Evolutionary conservation across 2,113 vertebrate genomes (phyloP), one percentile per base, ranked within the genome.

Genomic region (Cardinalis cardinalis): DNA sequence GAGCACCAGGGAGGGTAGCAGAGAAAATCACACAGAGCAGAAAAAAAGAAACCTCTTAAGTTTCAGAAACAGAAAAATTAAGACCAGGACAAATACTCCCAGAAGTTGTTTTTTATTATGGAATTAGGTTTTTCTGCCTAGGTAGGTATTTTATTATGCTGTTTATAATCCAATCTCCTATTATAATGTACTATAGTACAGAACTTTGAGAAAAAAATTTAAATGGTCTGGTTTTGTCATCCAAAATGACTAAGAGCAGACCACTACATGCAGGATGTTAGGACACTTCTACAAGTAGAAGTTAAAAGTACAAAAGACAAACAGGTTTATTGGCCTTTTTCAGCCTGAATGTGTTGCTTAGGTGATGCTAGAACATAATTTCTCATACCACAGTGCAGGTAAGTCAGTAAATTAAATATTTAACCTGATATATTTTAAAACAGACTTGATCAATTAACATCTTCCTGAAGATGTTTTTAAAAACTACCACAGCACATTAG

Each of bases 241-340:
- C 49, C 36, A 49, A 26, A 81, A 49, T n/a, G 25, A 73, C 31
- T 55, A 43, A 68, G 25, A 76, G 73, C 85, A 89, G 91, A 88
- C 60, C 0, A 2, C n/a, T 84, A 58, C 26, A 32, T 46, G 36
- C 61, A 90, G 61, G 46, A 69, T 53, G 46, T 92, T 78, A 49
- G 38, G 61, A 64, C 15, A 18, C 74, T 89, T 92, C 87, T 79
- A 82, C 84, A 82, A 75, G 69, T 7, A 93, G 80, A 92, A 93
- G 60, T 88, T 76, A 31, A 51, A 51, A 84, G 46, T 93, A 82
- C 31, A 83, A 70, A 96, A 82, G 29, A 84, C 31, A n/a, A 26
- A 51, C 40, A 66, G 9, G 13, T 59, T 92, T 74, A 46, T 12
- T 75, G 69, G 40, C 3, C 74, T 73, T 90, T 84, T 86, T 53